Percentiles rank a stretch among this genome's conserved stretches.
phyloP scores from a whole-genome alignment of 2,797 vertebrate species.

The Huso huso region DNA sequence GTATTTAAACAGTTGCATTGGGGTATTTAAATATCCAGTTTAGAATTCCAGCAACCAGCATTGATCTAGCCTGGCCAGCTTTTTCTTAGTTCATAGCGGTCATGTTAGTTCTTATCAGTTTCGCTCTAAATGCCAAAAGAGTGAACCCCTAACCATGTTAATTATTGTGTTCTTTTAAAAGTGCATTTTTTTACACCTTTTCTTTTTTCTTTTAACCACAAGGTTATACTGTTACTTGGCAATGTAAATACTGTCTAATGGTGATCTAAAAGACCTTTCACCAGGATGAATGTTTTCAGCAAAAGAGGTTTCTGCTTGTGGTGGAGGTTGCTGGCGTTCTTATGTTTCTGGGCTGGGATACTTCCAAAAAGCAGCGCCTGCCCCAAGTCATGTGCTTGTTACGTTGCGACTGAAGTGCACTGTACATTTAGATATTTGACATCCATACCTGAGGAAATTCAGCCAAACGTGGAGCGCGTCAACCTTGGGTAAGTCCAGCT shows the following conservation, averaged over 20 bases:
- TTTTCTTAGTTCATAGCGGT: too few species aligned
- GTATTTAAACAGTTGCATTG: too few species aligned
- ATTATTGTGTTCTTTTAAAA: too few species aligned
- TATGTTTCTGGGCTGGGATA: slow-evolving; percentile 48
- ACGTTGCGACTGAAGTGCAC: slow-evolving; percentile 73
- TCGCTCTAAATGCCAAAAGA: too few species aligned
- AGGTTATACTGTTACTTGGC: slow-evolving; percentile 31
- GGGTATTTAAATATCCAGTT: too few species aligned
- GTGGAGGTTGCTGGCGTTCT: slow-evolving; percentile 42
- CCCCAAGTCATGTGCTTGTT: slow-evolving; percentile 75
- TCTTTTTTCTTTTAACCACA: slow-evolving; percentile 26
- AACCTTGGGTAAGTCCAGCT: slow-evolving; percentile 76
- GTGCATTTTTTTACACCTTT: too few species aligned
- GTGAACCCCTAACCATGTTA: too few species aligned
- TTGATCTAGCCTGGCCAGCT: too few species aligned
- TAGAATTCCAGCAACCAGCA: too few species aligned
- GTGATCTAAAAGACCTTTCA: slow-evolving; percentile 17
- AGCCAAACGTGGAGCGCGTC: slow-evolving; percentile 64
- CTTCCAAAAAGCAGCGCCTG: slow-evolving; percentile 48
- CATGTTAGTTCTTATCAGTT: too few species aligned
- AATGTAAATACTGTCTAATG: background rate
- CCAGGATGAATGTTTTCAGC: slow-evolving; percentile 54
- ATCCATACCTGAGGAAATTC: slow-evolving; percentile 64
- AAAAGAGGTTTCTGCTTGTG: slow-evolving; percentile 28
- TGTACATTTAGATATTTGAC: slow-evolving; percentile 88